Evolutionary conservation across 2,113 vertebrate genomes (phyloP), one percentile per base, ranked within the genome.

Genomic region (Ellobius talpinus): DNA sequence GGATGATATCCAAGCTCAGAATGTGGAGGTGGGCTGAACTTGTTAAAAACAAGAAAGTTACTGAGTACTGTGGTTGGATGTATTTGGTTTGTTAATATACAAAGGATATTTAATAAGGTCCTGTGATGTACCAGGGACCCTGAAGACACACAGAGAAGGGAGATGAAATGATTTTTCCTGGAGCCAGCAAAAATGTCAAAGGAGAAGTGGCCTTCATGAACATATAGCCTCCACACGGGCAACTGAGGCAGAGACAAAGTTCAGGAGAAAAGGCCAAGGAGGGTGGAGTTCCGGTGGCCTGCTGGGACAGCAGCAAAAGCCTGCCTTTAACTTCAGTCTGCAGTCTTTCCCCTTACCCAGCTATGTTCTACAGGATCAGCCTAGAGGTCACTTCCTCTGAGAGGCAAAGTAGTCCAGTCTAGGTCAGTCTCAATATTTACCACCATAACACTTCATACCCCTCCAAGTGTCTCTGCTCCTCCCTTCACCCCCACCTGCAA

Each of bases 51-150:
- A 81, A 55, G 61, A 24, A 70, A 26, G 72, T 55, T 84, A 78
- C 45, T 23, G n/a, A 96, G 26, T 87, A 87, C 61, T 31, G 31
- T 33, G 4, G 4, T 90, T 73, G 39, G 55, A 68, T 47, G 89
- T 70, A 72, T 93, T 86, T 76, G 68, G 61, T 92, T 88, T 76
- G 68, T 78, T 70, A 68, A 79, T 3, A 45, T 58, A 39, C 31
- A 36, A 73, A 55, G 87, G 84, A 39, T 55, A 87, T 78, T 74
- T 97, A 77, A 50, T 66, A 39, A 85, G 81, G 68, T n/a, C 55
- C 42, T 72, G 1, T 36, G 29, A 79, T 0, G 58, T 92, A 55
- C 24, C 74, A 76, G 55, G 90, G 82, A 88, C 58, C n/a, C 52
- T 29, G 50, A 23, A 79, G 39, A 36, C 52, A 45, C 36, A 14